These are phyloP conservation scores for Brachionus plicatilis DNA, from an alignment of 1,140 invertebrate species.

Conservation along the genomic window DNA sequence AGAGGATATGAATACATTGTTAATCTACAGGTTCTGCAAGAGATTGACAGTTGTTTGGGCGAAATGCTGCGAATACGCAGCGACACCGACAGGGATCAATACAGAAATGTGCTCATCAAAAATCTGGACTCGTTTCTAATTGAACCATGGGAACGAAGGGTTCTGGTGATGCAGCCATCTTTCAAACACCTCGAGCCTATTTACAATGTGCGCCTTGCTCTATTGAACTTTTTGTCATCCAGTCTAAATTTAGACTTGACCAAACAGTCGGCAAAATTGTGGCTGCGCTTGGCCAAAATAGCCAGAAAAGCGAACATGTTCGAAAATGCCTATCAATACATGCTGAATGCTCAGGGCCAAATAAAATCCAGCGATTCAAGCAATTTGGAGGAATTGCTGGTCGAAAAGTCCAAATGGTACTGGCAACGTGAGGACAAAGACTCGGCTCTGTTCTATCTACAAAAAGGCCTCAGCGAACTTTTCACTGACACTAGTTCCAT, in stretches of 20 bases:
- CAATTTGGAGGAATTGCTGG: constrained; percentile 33
- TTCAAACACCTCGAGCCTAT: constrained; percentile 33
- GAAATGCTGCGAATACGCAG: constrained; percentile 14
- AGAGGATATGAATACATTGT: constrained; percentile 74
- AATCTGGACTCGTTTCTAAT: constrained; percentile 33
- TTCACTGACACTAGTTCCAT: not conserved
- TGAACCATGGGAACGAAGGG: constrained; percentile 25
- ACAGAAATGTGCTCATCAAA: constrained; percentile 20
- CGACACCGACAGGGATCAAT: constrained; percentile 30
- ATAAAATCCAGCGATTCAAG: constrained; percentile 8
- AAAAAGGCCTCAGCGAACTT: constrained; percentile 28
- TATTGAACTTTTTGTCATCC: constrained; percentile 26
- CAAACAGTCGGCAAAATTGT: constrained; percentile 29
- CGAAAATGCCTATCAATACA: constrained; percentile 39
- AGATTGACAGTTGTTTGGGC: constrained; percentile 26
- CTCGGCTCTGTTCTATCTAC: constrained; percentile 36
- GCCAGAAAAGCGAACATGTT: constrained; percentile 36
- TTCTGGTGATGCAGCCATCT: constrained; percentile 31
- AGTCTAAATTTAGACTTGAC: constrained; percentile 24
- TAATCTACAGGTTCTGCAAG: constrained; percentile 56
- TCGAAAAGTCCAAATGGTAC: constrained; percentile 41
- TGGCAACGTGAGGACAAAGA: constrained; percentile 34
- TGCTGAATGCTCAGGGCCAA: constrained; percentile 36
- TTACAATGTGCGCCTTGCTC: constrained; percentile 17
- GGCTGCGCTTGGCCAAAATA: constrained; percentile 34